These are phyloP conservation scores for Trachelus iudaicus DNA, from an alignment of 2,888 invertebrate genomes.

Conservation along the genomic window DNA sequence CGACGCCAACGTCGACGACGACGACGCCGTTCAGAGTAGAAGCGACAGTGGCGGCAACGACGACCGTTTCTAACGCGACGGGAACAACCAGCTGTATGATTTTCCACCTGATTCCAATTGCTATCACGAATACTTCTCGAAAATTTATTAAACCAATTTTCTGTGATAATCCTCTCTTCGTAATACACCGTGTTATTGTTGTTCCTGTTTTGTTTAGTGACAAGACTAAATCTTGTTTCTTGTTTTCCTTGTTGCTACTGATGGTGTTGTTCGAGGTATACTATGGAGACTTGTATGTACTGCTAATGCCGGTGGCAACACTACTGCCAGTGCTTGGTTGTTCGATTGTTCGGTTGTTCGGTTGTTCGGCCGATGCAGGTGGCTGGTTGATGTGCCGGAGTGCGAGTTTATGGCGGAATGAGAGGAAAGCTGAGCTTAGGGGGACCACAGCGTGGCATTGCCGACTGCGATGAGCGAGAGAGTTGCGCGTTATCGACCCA, in stretches of 20 bases:
- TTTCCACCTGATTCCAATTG: background rate
- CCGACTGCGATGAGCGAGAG: conserved; percentile 55
- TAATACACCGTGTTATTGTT: background rate
- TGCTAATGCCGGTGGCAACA: background rate
- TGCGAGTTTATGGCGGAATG: conserved; percentile 59
- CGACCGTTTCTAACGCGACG: background rate
- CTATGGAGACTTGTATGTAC: background rate
- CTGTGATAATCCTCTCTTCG: background rate
- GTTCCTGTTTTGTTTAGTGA: background rate
- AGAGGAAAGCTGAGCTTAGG: conserved; percentile 58
- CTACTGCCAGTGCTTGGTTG: conserved; percentile 19
- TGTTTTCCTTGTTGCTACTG: background rate
- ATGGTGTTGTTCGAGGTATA: background rate
- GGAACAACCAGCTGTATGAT: background rate
- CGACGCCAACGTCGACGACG: background rate
- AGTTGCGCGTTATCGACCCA: conserved; percentile 64
- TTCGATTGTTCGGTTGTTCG: conserved; percentile 21
- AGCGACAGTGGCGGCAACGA: background rate
- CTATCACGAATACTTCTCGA: background rate
- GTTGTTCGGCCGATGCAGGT: conserved; percentile 41
- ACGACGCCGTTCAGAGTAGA: background rate
- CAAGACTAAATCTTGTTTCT: background rate
- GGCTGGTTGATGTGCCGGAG: conserved; percentile 54
- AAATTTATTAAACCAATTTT: background rate
- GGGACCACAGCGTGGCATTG: conserved; percentile 53